phyloP scores from a whole-genome alignment of 2,113 vertebrate species.

The Ameiurus melas region DNA sequence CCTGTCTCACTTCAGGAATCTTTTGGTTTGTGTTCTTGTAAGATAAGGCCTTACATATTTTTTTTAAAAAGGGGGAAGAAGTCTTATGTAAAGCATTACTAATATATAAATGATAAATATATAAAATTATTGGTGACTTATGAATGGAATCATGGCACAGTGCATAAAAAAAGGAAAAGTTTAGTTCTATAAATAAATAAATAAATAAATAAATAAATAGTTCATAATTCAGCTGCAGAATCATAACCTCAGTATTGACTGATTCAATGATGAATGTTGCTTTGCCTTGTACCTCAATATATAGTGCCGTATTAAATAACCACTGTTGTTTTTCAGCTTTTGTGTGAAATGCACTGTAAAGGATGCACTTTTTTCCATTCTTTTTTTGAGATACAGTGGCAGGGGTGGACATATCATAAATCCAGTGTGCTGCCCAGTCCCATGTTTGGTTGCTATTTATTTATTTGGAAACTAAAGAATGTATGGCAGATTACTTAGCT shows the following conservation, averaged over 20 bases:
- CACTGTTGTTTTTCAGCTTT: background rate
- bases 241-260: background rate
- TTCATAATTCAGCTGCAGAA: background rate
- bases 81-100: background rate
- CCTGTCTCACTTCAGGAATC: background rate
- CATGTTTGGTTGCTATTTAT: background rate
- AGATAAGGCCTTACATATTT: too few species aligned
- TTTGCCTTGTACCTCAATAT: background rate
- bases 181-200: too few species aligned
- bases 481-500: background rate
- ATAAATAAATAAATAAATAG: background rate
- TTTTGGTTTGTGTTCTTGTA: background rate
- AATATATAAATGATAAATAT: background rate
- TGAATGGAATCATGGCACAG: background rate
- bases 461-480: background rate
- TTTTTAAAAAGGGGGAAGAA: background rate
- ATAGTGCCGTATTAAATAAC: background rate
- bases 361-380: too few species aligned
- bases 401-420: too few species aligned
- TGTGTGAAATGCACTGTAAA: background rate
- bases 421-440: background rate
- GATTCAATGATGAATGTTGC: background rate
- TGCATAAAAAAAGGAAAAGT: background rate
- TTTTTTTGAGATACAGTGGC: too few species aligned
- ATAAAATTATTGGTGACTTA: background rate